Percentiles rank a stretch among this genome's conserved stretches.
Conservation (phyloP, 2,113 vertebrate species). For the Bubo bubo region DNA sequence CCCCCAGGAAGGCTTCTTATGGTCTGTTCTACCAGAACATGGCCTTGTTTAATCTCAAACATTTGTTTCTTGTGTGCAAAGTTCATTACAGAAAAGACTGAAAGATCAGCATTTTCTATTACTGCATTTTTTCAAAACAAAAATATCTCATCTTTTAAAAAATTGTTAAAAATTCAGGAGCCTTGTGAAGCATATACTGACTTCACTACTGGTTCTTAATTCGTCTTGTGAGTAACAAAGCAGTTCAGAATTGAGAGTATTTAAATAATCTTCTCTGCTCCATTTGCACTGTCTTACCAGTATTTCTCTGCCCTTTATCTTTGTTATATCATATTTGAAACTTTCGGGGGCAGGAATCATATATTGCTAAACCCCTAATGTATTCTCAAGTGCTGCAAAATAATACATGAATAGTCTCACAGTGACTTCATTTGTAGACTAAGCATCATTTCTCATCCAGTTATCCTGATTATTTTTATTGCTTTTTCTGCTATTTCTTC, state of each 20-base stretch:
- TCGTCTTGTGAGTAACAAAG: neutral
- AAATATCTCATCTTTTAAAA: neutral
- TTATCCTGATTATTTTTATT: neutral
- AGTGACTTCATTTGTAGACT: neutral
- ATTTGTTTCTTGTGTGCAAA: neutral
- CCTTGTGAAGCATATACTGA: neutral
- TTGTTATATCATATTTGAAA: neutral
- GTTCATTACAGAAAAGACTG: neutral
- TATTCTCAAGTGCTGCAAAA: neutral
- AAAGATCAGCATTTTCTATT: neutral
- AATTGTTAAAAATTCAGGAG: neutral
- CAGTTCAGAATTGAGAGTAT: neutral
- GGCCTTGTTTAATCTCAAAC: neutral
- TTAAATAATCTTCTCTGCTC: neutral
- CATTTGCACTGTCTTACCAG: neutral
- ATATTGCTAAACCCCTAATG: neutral
- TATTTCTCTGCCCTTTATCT: neutral
- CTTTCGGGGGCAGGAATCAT: neutral
- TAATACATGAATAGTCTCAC: neutral
- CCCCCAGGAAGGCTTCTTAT: neutral
- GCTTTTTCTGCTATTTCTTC: slow-evolving; percentile 4
- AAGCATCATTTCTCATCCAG: neutral
- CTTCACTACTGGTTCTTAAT: neutral
- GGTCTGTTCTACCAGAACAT: neutral
- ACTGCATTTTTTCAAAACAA: neutral